These are phyloP conservation scores for Pogonomyrmex californicus DNA, from an alignment of 1,140 invertebrate species.

Conservation along the genomic window DNA sequence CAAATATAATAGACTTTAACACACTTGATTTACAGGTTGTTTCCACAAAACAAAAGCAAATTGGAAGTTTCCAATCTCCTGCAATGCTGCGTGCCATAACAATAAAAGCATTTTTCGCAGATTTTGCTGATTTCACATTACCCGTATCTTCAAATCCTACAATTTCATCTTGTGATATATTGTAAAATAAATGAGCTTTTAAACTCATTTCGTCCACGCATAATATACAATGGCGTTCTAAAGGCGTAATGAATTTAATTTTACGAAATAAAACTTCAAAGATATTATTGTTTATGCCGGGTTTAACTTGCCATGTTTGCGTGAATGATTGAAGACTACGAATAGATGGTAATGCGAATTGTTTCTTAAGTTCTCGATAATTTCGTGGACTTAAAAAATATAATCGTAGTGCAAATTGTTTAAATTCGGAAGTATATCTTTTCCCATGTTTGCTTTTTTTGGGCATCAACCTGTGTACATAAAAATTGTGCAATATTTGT, in stretches of 20 bases:
- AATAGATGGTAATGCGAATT: neutral
- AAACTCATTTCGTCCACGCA: conserved; percentile 23
- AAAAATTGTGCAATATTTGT: neutral
- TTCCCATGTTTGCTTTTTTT: neutral
- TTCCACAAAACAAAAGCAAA: conserved; percentile 16
- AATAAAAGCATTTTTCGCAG: conserved; percentile 14
- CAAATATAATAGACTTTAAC: neutral
- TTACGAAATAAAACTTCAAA: neutral
- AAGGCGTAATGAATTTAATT: neutral
- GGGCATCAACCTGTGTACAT: neutral
- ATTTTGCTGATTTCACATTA: neutral
- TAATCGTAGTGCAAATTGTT: conserved; percentile 8
- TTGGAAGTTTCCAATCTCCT: conserved; percentile 25
- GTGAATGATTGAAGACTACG: conserved; percentile 3
- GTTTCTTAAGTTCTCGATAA: neutral
- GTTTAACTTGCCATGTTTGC: neutral
- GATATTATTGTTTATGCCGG: neutral
- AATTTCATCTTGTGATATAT: neutral
- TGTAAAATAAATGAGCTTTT: conserved; percentile 23
- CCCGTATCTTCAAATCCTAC: conserved; percentile 4
- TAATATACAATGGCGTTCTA: conserved; percentile 6
- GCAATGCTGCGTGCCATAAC: conserved; percentile 27
- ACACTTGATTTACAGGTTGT: neutral
- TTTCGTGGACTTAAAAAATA: conserved; percentile 5
- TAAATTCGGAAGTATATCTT: neutral